Percentiles rank a stretch among this genome's conserved stretches.
These are phyloP conservation scores for Poeciliopsis occidentalis DNA, from an alignment of 2,113 vertebrate species.

Conservation along the genomic window DNA sequence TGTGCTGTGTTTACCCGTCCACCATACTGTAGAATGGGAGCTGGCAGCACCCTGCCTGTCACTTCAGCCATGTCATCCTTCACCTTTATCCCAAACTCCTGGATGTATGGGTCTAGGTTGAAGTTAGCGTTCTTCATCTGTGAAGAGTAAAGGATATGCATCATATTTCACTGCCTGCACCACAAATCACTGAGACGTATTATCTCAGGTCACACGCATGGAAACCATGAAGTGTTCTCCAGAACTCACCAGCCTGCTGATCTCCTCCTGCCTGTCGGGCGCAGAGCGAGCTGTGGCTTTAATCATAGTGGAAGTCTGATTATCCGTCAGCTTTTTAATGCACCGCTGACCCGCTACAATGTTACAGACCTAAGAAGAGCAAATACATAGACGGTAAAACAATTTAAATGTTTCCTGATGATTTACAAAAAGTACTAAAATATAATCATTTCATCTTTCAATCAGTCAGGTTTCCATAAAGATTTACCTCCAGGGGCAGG, in stretches of 20 bases:
- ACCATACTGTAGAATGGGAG: constrained; percentile 97
- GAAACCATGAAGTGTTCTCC: not conserved
- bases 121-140: constrained; percentile 99
- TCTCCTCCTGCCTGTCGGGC: constrained; percentile 96
- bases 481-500: constrained; percentile 95
- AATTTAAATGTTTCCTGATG: not conserved
- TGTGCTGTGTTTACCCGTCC: constrained; percentile 85
- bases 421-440: not conserved
- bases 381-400: not conserved
- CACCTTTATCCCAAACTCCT: constrained; percentile 99
- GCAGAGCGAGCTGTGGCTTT: constrained; percentile 98
- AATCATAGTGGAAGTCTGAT: constrained; percentile 99
- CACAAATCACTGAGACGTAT: not conserved
- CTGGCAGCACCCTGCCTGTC: constrained; percentile 94
- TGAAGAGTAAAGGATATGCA: not conserved
- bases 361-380: constrained; percentile 90
- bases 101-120: constrained; percentile 98
- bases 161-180: constrained; percentile 1
- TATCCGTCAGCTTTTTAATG: constrained; percentile 99
- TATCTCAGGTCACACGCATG: not conserved
- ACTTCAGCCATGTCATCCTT: constrained; percentile 99
- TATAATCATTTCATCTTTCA: not conserved
- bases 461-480: not conserved
- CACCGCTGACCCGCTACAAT: constrained; percentile 97
- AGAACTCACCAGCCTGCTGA: constrained; percentile 95